These are phyloP conservation scores for Carpatolechia fugitivella DNA, from an alignment of 2,888 invertebrate genomes.

Conservation along the genomic window DNA sequence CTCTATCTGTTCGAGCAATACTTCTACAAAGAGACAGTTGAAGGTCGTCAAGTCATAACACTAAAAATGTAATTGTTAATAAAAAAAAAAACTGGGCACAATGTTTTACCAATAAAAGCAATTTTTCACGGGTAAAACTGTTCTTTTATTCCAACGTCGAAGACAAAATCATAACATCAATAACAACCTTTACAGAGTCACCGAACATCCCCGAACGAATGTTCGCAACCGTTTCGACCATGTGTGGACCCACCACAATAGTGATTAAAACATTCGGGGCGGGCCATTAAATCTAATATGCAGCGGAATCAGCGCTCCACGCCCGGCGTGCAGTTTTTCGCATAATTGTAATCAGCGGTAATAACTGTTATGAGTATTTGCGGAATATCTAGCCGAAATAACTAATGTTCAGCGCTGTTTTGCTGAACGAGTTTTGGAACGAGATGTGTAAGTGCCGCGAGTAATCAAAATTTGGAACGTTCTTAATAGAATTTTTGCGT, in stretches of 20 bases:
- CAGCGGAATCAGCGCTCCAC: constrained; percentile 57
- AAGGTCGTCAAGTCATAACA: too few relatives aligned
- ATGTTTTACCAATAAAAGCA: too few relatives aligned
- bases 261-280: constrained; percentile 69
- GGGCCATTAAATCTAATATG: constrained; percentile 74
- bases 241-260: constrained; percentile 33
- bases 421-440: neutral
- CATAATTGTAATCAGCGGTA: constrained; percentile 55
- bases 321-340: constrained; percentile 50
- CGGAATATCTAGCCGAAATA: neutral
- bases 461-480: neutral
- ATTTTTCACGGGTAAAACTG: too few relatives aligned
- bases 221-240: constrained; percentile 10
- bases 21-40: too few relatives aligned
- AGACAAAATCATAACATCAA: too few relatives aligned
- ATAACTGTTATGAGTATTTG: constrained; percentile 12
- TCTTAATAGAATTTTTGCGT: too few relatives aligned
- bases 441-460: too few relatives aligned
- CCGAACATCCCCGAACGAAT: constrained; percentile 17
- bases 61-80: too few relatives aligned
- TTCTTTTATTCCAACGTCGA: too few relatives aligned
- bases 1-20: too few relatives aligned
- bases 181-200: neutral
- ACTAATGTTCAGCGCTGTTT: neutral
- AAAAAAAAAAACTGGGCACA: too few relatives aligned